Evolutionary conservation across 1,140 invertebrate species (phyloP).

Genomic region (Phocides pigmalion): DNA sequence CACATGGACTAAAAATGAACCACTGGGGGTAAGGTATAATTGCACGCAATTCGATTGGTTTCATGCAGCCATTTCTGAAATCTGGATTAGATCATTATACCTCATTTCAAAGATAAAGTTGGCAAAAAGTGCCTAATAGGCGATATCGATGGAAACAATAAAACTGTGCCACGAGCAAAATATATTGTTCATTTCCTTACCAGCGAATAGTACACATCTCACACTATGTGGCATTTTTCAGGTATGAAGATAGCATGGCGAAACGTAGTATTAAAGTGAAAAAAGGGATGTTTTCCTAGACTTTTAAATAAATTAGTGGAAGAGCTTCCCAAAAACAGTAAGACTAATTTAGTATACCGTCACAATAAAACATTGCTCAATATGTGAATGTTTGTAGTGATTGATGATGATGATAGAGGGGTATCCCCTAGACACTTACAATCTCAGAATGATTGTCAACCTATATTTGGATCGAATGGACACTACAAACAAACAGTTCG

Average conservation of each 20-base stretch:
- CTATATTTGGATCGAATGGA: too few relatives aligned
- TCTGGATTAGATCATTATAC: slow-evolving; percentile 17
- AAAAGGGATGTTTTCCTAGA: neutral
- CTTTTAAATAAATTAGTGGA: neutral
- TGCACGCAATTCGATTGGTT: slow-evolving; percentile 63
- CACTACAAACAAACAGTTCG: too few relatives aligned
- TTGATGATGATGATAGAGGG: too few relatives aligned
- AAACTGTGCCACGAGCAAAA: slow-evolving; percentile 32
- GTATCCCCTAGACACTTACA: too few relatives aligned
- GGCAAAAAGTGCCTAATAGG: slow-evolving; percentile 36
- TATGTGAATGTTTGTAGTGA: too few relatives aligned
- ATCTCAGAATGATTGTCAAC: too few relatives aligned
- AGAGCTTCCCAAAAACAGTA: neutral
- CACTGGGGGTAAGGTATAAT: slow-evolving; percentile 58
- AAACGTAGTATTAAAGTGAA: slow-evolving; percentile 4
- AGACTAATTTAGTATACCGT: slow-evolving; percentile 39
- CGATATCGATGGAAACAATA: slow-evolving; percentile 26
- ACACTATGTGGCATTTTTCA: slow-evolving; percentile 39
- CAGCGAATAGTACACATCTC: slow-evolving; percentile 31
- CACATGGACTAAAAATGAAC: slow-evolving; percentile 59
- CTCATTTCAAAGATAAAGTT: slow-evolving; percentile 4
- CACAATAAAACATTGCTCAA: too few relatives aligned
- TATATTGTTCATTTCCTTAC: slow-evolving; percentile 36
- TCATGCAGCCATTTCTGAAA: slow-evolving; percentile 24
- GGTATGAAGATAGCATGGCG: slow-evolving; percentile 33